These are phyloP conservation scores for Thrips palmi DNA, from an alignment of 1,140 invertebrate genomes.

Conservation along the genomic window DNA sequence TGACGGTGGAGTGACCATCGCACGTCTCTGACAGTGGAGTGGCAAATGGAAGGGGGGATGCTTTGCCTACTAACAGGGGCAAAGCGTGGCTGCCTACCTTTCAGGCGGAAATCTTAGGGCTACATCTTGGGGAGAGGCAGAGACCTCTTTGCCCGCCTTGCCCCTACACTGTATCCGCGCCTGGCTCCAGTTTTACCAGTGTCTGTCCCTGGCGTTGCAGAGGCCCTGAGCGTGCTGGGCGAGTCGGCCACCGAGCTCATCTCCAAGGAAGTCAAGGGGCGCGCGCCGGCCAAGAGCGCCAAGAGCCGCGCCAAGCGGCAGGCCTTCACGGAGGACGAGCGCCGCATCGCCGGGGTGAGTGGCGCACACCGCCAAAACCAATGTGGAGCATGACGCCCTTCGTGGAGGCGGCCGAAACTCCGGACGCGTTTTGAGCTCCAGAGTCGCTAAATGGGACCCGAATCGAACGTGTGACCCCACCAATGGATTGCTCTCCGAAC, in stretches of 20 bases:
- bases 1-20: neutral
- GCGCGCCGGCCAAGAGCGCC: slow-evolving; percentile 22
- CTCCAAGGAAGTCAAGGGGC: slow-evolving; percentile 27
- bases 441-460: too few relatives aligned
- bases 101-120: slow-evolving; percentile 7
- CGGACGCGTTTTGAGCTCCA: too few relatives aligned
- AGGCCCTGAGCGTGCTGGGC: slow-evolving; percentile 22
- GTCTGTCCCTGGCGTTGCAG: too few relatives aligned
- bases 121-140: slow-evolving; percentile 9
- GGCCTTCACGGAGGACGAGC: slow-evolving; percentile 36
- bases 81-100: neutral
- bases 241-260: neutral
- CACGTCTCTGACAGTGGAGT: neutral
- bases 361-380: neutral
- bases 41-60: neutral
- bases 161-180: too few relatives aligned
- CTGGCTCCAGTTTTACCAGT: too few relatives aligned
- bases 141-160: slow-evolving; percentile 5
- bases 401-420: too few relatives aligned
- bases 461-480: too few relatives aligned
- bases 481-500: too few relatives aligned
- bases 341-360: slow-evolving; percentile 38
- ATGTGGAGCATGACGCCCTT: neutral
- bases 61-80: neutral
- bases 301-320: slow-evolving; percentile 25